These are phyloP conservation scores for Apolygus lucorum DNA, from an alignment of 1,140 invertebrate species.

Conservation along the genomic window DNA sequence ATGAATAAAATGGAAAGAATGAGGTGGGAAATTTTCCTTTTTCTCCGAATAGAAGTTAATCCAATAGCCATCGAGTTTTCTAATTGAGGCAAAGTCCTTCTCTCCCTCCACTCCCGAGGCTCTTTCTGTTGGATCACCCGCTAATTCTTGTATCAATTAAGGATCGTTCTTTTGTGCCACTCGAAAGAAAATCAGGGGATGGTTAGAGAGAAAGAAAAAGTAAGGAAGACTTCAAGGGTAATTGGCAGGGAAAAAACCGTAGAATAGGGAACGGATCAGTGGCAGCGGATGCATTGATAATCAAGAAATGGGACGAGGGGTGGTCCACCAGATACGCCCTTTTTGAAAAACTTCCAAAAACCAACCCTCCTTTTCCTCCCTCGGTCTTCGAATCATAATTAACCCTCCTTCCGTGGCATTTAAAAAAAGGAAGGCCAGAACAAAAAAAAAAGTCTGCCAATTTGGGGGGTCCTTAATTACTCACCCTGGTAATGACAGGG, in stretches of 20 bases:
- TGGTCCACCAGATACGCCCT: neutral
- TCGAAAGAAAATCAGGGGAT: neutral
- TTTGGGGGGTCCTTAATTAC: conserved; percentile 18
- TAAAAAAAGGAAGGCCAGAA: neutral
- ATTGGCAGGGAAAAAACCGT: neutral
- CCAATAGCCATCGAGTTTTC: conserved; percentile 16
- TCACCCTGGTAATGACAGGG: conserved; percentile 16
- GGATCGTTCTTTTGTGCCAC: neutral
- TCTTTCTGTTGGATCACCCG: conserved; percentile 20
- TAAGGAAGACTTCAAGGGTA: neutral
- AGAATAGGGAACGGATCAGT: neutral
- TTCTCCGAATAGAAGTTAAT: conserved; percentile 13
- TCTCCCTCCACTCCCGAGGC: neutral
- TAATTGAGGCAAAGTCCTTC: conserved; percentile 14
- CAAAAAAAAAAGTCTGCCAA: conserved; percentile 13
- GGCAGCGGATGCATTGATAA: conserved; percentile 14
- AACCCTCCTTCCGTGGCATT: neutral
- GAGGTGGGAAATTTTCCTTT: no score
- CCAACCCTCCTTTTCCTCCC: neutral
- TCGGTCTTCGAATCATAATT: conserved; percentile 4
- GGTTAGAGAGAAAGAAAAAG: neutral
- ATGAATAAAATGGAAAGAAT: no score
- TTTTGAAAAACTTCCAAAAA: conserved; percentile 24
- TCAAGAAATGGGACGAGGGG: neutral
- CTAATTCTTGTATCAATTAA: conserved; percentile 24